Evolutionary conservation across 2,113 vertebrate genomes (phyloP).

Genomic region (Protobothrops mucrosquamatus): DNA sequence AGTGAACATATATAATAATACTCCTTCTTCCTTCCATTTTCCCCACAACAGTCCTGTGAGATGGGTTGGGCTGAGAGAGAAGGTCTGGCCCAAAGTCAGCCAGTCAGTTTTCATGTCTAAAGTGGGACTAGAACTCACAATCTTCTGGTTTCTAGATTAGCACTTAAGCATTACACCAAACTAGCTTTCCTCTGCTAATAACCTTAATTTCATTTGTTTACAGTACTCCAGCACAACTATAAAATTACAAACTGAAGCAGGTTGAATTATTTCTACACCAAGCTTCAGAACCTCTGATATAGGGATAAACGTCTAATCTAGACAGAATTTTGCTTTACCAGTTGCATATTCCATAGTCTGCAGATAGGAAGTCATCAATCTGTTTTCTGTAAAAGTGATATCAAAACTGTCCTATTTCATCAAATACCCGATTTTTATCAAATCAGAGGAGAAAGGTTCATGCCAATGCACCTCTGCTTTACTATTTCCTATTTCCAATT

Average conservation of each 20-base stretch:
- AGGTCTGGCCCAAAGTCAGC: background rate
- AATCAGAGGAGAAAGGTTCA: background rate
- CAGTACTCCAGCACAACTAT: background rate
- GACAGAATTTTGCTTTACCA: background rate
- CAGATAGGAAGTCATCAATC: background rate
- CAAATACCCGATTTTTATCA: background rate
- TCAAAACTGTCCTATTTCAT: background rate
- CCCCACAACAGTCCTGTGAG: background rate
- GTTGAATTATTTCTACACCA: background rate
- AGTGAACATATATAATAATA: background rate
- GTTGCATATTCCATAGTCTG: background rate
- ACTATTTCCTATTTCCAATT: background rate
- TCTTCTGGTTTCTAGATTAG: background rate
- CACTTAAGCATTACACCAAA: background rate
- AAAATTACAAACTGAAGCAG: background rate
- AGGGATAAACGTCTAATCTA: background rate
- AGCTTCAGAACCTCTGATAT: background rate
- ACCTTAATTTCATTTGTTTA: background rate
- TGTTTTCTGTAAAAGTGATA: background rate
- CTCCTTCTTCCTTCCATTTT: background rate
- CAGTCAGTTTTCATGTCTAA: background rate
- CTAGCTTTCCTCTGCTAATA: background rate
- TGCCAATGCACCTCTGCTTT: background rate
- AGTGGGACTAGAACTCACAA: background rate
- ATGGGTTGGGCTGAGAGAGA: background rate